phyloP scores from a whole-genome alignment of 2,797 vertebrate species.

The Sebastiscus tertius region DNA sequence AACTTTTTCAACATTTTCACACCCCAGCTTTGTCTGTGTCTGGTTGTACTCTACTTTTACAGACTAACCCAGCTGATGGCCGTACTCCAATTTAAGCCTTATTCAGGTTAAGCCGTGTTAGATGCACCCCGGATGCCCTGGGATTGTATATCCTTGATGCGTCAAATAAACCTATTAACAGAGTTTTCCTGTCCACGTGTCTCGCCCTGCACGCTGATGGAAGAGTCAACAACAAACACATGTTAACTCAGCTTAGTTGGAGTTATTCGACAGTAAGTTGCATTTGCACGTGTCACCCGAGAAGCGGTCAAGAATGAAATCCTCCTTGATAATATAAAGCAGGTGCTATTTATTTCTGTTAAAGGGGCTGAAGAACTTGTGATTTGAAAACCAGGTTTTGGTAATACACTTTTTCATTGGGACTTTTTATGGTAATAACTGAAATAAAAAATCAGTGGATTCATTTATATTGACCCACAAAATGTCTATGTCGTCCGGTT shows the following conservation, averaged over 20 bases:
- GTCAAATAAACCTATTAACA: constrained; percentile 72
- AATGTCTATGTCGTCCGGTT: neutral
- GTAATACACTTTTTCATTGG: neutral
- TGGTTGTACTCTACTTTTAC: constrained; percentile 5
- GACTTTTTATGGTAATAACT: neutral
- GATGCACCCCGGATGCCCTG: constrained; percentile 47
- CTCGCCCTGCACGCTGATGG: constrained; percentile 23
- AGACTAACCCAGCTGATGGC: constrained; percentile 39
- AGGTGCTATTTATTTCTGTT: neutral
- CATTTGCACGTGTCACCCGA: neutral
- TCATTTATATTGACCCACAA: neutral
- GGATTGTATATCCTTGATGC: constrained; percentile 47
- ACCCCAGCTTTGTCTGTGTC: neutral
- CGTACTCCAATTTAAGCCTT: constrained; percentile 47
- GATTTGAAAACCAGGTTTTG: neutral
- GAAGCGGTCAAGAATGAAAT: neutral
- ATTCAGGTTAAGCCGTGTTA: constrained; percentile 70
- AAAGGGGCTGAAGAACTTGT: neutral
- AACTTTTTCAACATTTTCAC: neutral
- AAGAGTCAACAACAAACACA: constrained; percentile 22
- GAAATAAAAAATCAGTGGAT: neutral
- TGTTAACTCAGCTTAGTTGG: neutral
- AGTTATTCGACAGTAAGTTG: neutral
- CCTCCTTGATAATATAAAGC: neutral
- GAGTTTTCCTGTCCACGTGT: constrained; percentile 49